Base-by-base conservation (phyloP, 2,888 invertebrate genomes). In the Drosophila subquinaria region DNA sequence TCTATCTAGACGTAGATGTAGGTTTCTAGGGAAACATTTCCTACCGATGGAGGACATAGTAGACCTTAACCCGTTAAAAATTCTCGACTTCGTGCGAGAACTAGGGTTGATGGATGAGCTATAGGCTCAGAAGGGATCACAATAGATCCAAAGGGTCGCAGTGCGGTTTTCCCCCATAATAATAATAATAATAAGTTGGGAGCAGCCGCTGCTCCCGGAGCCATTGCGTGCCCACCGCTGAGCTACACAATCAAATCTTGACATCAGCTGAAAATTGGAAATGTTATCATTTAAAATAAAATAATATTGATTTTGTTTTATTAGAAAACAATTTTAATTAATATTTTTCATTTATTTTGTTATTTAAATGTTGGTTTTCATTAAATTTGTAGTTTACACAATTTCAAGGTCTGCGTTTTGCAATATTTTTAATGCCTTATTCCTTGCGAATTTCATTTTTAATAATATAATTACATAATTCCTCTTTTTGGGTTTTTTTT, bases 301-400 rank as follows among this genome's bases (percentile, higher is more conserved):
- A 78, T 11, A 48, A 36, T 5, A 11, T 23, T 4, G 13, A 2
- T 38, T 70, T 79, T 90, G 76, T 82, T 86, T 90, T 88, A 89
- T 88, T 89, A 88, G 89, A 88, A 90, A 90, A 90, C 90, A 90
- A 89, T 89, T 90, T 90, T 90, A 90, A 87, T 86, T 81, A 88
- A 89, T 90, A 84, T 90, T 73, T 81, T 73, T 77, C 53, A 73
- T 76, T 71, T 70, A 69, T 85, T 78, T 90, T 81, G 70, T 82
- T 78, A 70, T 89, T 89, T 85, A 76, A 85, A 82, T 87, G 60
- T 88, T 88, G 67, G 73, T 77, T 76, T 89, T 86, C 70, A 76
- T 87, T 86, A 81, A 81, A 83, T 83, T 81, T 89, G 71, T 80
- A 81, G 90, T 89, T 86, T 73, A 90, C 88, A 90, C 85, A 89